A percentile compares a stretch with the other conserved stretches of the same genome.
Conservation (phyloP, 2,113 vertebrate genomes). For the Leuciscus idus region DNA sequence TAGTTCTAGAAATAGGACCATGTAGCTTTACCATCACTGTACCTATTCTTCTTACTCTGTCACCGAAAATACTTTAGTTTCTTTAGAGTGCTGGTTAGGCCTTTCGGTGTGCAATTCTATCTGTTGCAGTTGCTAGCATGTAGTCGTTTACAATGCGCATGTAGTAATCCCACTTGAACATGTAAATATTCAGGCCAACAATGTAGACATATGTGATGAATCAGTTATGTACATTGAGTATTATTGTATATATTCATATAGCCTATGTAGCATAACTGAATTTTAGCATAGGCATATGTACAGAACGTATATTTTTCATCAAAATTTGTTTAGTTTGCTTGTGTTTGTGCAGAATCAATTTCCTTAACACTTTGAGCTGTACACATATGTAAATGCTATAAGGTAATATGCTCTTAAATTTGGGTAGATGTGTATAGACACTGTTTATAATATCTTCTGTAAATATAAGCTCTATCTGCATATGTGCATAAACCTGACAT, state of each 20-base stretch:
- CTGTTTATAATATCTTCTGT: constrained; percentile 31
- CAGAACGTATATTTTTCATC: constrained; percentile 47
- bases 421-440: constrained; percentile 22
- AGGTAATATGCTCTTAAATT: constrained; percentile 52
- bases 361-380: constrained; percentile 17
- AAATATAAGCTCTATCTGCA: constrained; percentile 41
- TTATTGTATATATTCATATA: constrained; percentile 37
- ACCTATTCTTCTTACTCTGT: constrained; percentile 44
- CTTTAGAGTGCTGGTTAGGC: neutral
- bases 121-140: constrained; percentile 40
- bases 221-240: constrained; percentile 21
- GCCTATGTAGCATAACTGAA: constrained; percentile 12
- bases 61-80: constrained; percentile 43
- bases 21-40: constrained; percentile 58
- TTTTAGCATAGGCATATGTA: constrained; percentile 37
- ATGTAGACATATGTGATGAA: neutral
- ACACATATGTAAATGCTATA: constrained; percentile 49
- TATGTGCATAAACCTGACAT: constrained; percentile 27
- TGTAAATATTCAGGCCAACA: constrained; percentile 41
- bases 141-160: constrained; percentile 32
- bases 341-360: constrained; percentile 42
- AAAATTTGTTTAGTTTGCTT: constrained; percentile 61
- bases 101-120: neutral
- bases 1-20: constrained; percentile 71
- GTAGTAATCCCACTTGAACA: constrained; percentile 59